Evolutionary conservation across 2,113 vertebrate species (phyloP), one percentile per base, ranked within the genome.

Genomic region (Urocynchramus pylzowi): DNA sequence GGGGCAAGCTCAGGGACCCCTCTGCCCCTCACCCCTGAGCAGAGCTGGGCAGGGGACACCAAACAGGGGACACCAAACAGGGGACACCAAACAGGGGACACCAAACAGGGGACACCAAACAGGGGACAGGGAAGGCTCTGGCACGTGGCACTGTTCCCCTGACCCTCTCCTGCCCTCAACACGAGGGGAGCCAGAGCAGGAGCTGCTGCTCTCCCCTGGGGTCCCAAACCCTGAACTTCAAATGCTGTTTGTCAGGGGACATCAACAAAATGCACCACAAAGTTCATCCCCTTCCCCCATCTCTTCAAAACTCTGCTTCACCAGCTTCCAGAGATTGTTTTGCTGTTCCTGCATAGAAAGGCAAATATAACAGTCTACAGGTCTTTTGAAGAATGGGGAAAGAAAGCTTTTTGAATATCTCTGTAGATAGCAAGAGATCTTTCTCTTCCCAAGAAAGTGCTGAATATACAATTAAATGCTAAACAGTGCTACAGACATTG

Each of bases 401-500:
- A 68, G 44, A 45, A 96, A 89, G 15, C 9, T 35, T 75, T 92
- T 18, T 65, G 56, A 75, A 57, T 31, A 47, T 33, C 65, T 90
- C 12, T 90, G 30, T 35, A 59, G 31, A 91, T 31, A 31, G 41
- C 52, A 79, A 45, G 23, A 94, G 80, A 56, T 16, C 60, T 77
- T 90, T 52, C 53, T 76, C 30, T 70, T 95, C 63, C 59, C 74
- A 80, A 33, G 50, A n/a, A 93, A 90, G 50, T 53, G 74, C 7
- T 52, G 83, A 93, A 87, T 76, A 53, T 47, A 54, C 82, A 89
- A 95, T 63, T 88, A 92, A 96, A 74, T 39, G 82, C 89, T 77
- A 76, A 90, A 68, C 33, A 94, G 49, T 53, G 41, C 54, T 65
- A 49, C 35, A 73, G 20, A 74, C 53, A 70, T 87, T 50, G 44